Conservation (phyloP, 2,888 invertebrate genomes). For the Trissolcus brochymenae region DNA sequence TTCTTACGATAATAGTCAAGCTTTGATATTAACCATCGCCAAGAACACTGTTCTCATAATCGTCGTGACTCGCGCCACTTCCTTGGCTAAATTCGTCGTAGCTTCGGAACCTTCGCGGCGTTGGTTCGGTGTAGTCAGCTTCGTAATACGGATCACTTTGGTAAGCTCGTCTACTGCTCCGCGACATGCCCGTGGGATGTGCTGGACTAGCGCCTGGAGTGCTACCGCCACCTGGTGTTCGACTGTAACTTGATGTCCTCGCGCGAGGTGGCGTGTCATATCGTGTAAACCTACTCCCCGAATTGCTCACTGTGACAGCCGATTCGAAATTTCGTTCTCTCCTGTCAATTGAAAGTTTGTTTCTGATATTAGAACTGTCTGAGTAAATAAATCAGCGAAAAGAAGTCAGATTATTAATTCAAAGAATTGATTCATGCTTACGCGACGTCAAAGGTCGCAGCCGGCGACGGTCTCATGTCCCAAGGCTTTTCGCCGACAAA, state of each 20-base stretch:
- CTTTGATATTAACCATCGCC: slow-evolving; percentile 63
- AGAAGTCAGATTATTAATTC: not conserved
- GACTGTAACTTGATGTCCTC: slow-evolving; percentile 79
- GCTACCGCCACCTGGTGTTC: slow-evolving; percentile 75
- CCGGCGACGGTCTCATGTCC: slow-evolving; percentile 73
- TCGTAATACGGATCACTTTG: slow-evolving; percentile 74
- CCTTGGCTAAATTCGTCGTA: slow-evolving; percentile 87
- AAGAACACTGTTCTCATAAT: slow-evolving; percentile 75
- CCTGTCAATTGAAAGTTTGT: slow-evolving; percentile 48
- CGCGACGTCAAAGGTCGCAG: slow-evolving; percentile 71
- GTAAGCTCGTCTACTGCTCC: slow-evolving; percentile 74
- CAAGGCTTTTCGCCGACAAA: slow-evolving; percentile 72
- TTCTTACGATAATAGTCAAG: not conserved
- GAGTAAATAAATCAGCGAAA: too few species aligned
- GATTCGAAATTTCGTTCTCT: slow-evolving; percentile 74
- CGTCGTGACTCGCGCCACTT: slow-evolving; percentile 82
- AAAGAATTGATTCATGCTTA: slow-evolving; percentile 55
- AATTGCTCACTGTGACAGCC: slow-evolving; percentile 72
- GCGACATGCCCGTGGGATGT: slow-evolving; percentile 78
- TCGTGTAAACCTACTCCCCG: slow-evolving; percentile 78
- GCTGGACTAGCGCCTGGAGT: slow-evolving; percentile 76
- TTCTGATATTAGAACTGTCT: not conserved
- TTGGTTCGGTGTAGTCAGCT: slow-evolving; percentile 71
- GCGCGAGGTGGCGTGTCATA: slow-evolving; percentile 81
- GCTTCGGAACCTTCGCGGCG: slow-evolving; percentile 79